Conservation (phyloP, 2,113 vertebrate genomes). For the Suncus etruscus region DNA sequence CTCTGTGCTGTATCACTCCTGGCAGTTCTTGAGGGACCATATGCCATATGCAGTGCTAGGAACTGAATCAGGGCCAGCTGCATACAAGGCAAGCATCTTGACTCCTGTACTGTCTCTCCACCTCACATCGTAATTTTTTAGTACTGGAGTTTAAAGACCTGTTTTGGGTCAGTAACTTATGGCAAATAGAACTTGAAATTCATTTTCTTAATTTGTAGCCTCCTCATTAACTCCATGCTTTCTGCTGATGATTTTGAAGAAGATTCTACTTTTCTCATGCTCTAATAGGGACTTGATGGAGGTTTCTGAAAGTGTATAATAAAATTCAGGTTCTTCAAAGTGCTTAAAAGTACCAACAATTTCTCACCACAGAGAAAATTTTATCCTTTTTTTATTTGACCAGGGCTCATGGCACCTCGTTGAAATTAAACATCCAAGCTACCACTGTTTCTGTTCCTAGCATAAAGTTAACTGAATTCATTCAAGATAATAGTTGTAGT, state of each 20-base stretch:
- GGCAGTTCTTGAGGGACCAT: too few relatives aligned
- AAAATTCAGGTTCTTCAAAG: too few relatives aligned
- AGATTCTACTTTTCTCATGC: neutral
- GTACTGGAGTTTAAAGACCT: slow-evolving; percentile 20
- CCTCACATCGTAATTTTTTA: slow-evolving; percentile 49
- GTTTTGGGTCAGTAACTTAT: slow-evolving; percentile 32
- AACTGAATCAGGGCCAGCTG: too few relatives aligned
- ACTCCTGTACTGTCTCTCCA: too few relatives aligned
- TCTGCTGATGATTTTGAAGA: neutral
- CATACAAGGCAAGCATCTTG: too few relatives aligned
- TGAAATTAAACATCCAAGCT: slow-evolving; percentile 54
- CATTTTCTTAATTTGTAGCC: slow-evolving; percentile 15
- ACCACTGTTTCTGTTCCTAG: slow-evolving; percentile 41
- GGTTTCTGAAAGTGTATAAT: too few relatives aligned
- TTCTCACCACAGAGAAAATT: slow-evolving; percentile 28
- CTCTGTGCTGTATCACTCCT: too few relatives aligned
- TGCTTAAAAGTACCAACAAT: neutral
- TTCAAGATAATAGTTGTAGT: neutral
- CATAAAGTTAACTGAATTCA: neutral
- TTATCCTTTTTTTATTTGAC: neutral
- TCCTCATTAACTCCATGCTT: neutral
- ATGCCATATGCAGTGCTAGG: too few relatives aligned
- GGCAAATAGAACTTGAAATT: neutral
- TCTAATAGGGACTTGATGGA: slow-evolving; percentile 7
- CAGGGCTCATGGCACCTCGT: slow-evolving; percentile 4